Evolutionary conservation across 2,113 vertebrate species (phyloP), one percentile per base, ranked within the genome.

Genomic region (Eleginops maclovinus): DNA sequence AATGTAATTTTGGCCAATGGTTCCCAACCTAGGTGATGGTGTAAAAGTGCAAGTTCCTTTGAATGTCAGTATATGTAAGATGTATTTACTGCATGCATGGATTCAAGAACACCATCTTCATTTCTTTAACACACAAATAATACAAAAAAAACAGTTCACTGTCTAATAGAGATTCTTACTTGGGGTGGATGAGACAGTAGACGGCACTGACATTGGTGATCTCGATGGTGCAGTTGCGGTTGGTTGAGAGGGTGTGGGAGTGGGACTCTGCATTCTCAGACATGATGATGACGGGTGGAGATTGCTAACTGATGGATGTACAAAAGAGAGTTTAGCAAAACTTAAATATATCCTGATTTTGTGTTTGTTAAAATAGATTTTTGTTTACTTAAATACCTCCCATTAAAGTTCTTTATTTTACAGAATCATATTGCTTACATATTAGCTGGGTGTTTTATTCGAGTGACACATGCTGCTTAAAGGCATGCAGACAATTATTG

Each of bases 171-270:
- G 3, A 0, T 1, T 9, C 88, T 88, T 90, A 93, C 93, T 92
- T 85, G 26, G 93, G 93, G 79, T 90, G 90, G 64, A 60, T 2
- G 19, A 93, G 91, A 2, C 90, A 92, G 81, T 31, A 92, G 19
- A 0, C 0, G 1, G 4, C 0, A 73, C 77, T 93, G 47, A 89
- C 1, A 5, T 93, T 94, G 69, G 67, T 82, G 66, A 93, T 77
- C 88, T 93, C 89, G 0, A 94, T 10, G 36, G 85, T 86, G 56
- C 92, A 93, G 86, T 91, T 90, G 55, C 92, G 91, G 85, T 93
- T 94, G 80, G 92, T 92, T 77, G 86, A 69, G 3, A 93, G 26
- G 14, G 16, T 9, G 67, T 9, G 0, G 4, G 88, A 55, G 66
- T 93, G 90, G 9, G 85, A 9, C 26, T 93, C 92, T 51, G 92